Percentiles rank a stretch among this genome's conserved stretches.
These are phyloP conservation scores for Clistopyga incitator DNA, from an alignment of 2,888 invertebrate genomes.

Conservation along the genomic window DNA sequence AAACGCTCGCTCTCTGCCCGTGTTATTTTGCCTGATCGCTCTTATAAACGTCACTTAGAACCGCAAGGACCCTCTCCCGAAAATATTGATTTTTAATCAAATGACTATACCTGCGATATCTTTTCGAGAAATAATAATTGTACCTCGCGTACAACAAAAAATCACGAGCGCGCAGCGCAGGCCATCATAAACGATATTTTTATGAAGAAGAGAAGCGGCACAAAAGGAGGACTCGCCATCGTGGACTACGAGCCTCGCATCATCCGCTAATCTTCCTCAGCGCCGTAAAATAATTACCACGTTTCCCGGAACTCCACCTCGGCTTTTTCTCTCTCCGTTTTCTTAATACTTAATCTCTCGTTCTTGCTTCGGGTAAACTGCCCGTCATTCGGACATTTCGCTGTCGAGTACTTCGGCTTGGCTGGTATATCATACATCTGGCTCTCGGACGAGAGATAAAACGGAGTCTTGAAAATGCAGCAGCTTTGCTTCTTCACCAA, in stretches of 20 bases:
- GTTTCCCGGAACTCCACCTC: constrained; percentile 37
- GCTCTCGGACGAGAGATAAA: constrained; percentile 2
- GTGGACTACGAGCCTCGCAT: constrained; percentile 2
- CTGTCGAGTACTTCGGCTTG: background rate
- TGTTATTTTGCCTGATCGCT: constrained; percentile 18
- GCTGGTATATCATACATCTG: constrained; percentile 15
- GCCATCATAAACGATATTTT: background rate
- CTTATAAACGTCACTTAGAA: too few species aligned
- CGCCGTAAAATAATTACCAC: constrained; percentile 37
- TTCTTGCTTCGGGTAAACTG: background rate
- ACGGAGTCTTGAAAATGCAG: background rate
- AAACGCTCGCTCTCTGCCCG: background rate
- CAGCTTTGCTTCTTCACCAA: background rate
- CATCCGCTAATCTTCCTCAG: constrained; percentile 38
- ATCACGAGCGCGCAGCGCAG: too few species aligned
- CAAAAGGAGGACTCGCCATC: background rate
- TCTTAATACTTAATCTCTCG: constrained; percentile 2
- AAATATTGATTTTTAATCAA: too few species aligned
- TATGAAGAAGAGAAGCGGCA: background rate
- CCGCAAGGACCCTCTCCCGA: too few species aligned
- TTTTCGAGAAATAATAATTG: too few species aligned
- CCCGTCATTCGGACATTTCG: constrained; percentile 10
- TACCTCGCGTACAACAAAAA: too few species aligned
- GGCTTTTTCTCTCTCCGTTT: constrained; percentile 6
- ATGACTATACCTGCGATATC: too few species aligned